Evolutionary conservation across 1,140 invertebrate species (phyloP).

Genomic region (Galendromus occidentalis): DNA sequence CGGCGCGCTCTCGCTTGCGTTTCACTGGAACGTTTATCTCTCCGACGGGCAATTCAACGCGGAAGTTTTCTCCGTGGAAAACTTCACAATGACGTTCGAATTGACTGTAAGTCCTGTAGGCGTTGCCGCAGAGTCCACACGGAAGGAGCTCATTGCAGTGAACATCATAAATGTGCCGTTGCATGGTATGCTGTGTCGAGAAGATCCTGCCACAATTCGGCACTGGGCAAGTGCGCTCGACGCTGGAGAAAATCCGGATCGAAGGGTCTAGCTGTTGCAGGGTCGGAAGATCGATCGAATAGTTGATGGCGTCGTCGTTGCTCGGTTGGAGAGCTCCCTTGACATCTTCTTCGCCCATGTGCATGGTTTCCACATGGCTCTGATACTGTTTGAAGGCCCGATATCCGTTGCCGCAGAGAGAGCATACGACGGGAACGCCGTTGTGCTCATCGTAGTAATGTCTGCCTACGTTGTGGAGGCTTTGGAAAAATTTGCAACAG

Average conservation of each 20-base stretch:
- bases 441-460: constrained; percentile 6
- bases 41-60: background rate
- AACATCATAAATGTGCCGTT: background rate
- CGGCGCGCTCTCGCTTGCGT: background rate
- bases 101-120: background rate
- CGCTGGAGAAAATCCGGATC: background rate
- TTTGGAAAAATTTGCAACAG: constrained; percentile 10
- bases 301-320: background rate
- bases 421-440: background rate
- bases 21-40: background rate
- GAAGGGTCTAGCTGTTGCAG: background rate
- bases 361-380: background rate
- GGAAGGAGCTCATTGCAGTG: background rate
- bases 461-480: constrained; percentile 1
- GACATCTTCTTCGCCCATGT: background rate
- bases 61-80: constrained; percentile 2
- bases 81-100: background rate
- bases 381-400: constrained; percentile 2
- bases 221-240: background rate
- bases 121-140: constrained; percentile 2
- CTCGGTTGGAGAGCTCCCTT: background rate
- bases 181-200: constrained; percentile 4
- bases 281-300: background rate
- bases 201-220: background rate
- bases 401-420: background rate